Base-by-base conservation (phyloP, 2,113 vertebrate species). In the Bubo bubo region DNA sequence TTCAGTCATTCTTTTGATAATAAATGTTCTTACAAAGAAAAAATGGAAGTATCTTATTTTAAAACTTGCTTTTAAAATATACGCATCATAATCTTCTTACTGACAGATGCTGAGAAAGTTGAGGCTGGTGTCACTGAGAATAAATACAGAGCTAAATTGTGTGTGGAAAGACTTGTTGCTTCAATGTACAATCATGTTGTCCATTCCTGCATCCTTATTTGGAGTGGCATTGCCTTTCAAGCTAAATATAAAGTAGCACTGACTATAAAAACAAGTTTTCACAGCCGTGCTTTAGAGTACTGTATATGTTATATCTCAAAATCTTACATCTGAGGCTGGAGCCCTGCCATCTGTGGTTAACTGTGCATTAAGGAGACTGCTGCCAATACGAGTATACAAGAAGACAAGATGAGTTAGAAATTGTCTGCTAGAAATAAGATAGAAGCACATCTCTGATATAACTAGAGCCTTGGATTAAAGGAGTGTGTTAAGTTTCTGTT, bases 191-290 rank as follows among this genome's bases (percentile, higher is more conserved):
- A 35, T 86, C 12, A 0, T 53, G 28, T 86, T 95, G 68, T 90
- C 67, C 50, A 92, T 88, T 58, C n/a, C 50, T 62, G 10, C 47
- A 43, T 67, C 55, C 23, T 90, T 86, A 74, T 92, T 83, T 90
- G 47, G 63, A 86, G 55, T 80, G 82, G 41, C 82, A 77, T 84
- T 94, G 55, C 59, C 63, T 92, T 92, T 94, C 92, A 90, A 91
- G 67, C 71, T 90, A 88, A 80, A 80, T 90, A 90, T 86, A 41
- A 72, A 86, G 55, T 15, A 92, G 55, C 71, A 24, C 75, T 94
- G 58, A 50, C 39, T 76, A 41, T 39, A 30, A 60, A 67, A 95
- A 79, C 27, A 88, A 80, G 55, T 94, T 76, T 95, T 95, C 79
- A 88, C 90, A 94, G 82, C 67, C 80, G 55, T 83, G 66, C 88